Conservation (phyloP, 2,888 invertebrate genomes). For the Hemistola chrysoprasaria region DNA sequence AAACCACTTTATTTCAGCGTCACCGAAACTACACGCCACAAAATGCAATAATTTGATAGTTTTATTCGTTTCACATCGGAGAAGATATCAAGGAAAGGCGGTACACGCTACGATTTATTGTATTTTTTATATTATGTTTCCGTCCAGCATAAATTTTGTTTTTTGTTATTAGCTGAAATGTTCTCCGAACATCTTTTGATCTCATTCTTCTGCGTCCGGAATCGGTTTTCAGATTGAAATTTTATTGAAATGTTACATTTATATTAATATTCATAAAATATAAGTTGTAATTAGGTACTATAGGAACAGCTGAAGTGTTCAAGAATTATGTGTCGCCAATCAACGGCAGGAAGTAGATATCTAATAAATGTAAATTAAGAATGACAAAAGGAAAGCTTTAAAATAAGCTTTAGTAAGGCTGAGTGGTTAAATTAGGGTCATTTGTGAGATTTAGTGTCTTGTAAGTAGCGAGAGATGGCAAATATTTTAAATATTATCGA, state of each 20-base stretch:
- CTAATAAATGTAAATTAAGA: slow-evolving; percentile 30
- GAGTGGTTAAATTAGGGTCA: slow-evolving; percentile 16
- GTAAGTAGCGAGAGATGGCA: not conserved
- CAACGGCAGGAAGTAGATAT: slow-evolving; percentile 27
- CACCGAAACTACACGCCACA: slow-evolving; percentile 56
- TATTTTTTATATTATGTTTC: slow-evolving; percentile 69
- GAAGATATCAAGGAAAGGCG: slow-evolving; percentile 66
- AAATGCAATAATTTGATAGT: slow-evolving; percentile 72
- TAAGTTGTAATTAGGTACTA: slow-evolving; percentile 24
- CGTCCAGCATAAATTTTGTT: slow-evolving; percentile 55
- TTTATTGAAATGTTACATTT: slow-evolving; percentile 23
- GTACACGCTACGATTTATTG: slow-evolving; percentile 60
- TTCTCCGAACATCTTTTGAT: slow-evolving; percentile 41
- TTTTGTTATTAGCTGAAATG: slow-evolving; percentile 28
- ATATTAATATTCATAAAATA: slow-evolving; percentile 20
- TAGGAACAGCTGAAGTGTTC: slow-evolving; percentile 22
- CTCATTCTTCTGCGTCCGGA: slow-evolving; percentile 23
- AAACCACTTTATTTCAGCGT: slow-evolving; percentile 56
- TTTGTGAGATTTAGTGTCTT: slow-evolving; percentile 14
- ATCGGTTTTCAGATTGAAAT: slow-evolving; percentile 12
- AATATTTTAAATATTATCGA: not conserved
- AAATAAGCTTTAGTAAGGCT: slow-evolving; percentile 12
- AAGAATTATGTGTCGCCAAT: slow-evolving; percentile 24
- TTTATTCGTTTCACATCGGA: slow-evolving; percentile 61
- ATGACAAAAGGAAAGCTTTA: slow-evolving; percentile 30